Percentiles rank a stretch among this genome's conserved stretches.
phyloP scores from a whole-genome alignment of 2,113 vertebrate genomes.

The Phainopepla nitens region DNA sequence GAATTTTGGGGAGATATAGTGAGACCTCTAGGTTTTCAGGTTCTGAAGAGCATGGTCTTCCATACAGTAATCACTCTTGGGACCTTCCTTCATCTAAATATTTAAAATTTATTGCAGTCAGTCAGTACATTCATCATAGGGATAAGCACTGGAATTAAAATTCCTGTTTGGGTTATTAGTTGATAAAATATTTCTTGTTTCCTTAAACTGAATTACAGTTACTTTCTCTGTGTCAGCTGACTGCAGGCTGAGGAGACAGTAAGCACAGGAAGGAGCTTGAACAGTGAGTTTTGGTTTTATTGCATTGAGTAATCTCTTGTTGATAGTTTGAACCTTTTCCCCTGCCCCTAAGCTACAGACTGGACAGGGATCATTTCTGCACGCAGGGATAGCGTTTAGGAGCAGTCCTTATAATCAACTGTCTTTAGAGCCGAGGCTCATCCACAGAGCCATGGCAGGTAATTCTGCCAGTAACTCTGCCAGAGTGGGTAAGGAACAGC shows the following conservation, averaged over 20 bases:
- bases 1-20: background rate
- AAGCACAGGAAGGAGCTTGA: background rate
- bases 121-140: slow-evolving; percentile 39
- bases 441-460: fast-evolving
- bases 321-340: background rate
- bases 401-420: background rate
- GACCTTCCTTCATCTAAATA: slow-evolving; percentile 17
- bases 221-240: slow-evolving; percentile 65
- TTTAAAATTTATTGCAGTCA: slow-evolving; percentile 23
- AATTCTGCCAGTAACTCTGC: background rate
- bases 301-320: background rate
- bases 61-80: background rate
- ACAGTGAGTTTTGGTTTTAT: slow-evolving; percentile 11
- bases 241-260: slow-evolving; percentile 1
- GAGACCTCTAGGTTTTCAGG: background rate
- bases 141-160: slow-evolving; percentile 64
- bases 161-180: slow-evolving; percentile 35
- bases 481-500: background rate
- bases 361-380: fast-evolving
- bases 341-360: background rate
- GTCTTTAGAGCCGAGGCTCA: background rate
- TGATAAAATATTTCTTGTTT: slow-evolving; percentile 59
- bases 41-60: background rate
- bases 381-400: background rate
- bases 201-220: slow-evolving; percentile 42